Percentiles rank a stretch among this genome's conserved stretches.
Evolutionary conservation across 2,113 vertebrate genomes (phyloP).

Genomic region (Morone saxatilis): DNA sequence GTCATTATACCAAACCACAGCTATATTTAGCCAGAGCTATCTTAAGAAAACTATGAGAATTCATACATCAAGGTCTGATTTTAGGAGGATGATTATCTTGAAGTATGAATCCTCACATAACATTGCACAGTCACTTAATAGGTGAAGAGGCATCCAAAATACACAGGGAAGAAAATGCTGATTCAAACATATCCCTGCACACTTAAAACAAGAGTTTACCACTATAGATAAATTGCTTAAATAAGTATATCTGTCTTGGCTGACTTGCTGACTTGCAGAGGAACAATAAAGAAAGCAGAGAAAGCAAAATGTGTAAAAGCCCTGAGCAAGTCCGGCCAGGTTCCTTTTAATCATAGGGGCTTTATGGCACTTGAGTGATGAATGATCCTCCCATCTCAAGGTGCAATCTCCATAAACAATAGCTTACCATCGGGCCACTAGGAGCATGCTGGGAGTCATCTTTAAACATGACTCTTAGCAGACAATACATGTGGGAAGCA

Average conservation of each 20-base stretch:
- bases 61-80: slow-evolving; percentile 58
- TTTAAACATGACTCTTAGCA: neutral
- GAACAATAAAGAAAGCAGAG: slow-evolving; percentile 6
- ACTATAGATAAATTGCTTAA: slow-evolving; percentile 37
- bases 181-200: neutral
- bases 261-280: slow-evolving; percentile 41
- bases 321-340: slow-evolving; percentile 43
- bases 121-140: neutral
- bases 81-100: slow-evolving; percentile 18
- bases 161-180: neutral
- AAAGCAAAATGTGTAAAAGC: slow-evolving; percentile 50
- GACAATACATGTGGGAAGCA: slow-evolving; percentile 5
- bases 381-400: slow-evolving; percentile 48
- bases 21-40: slow-evolving; percentile 72
- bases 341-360: slow-evolving; percentile 54
- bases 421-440: slow-evolving; percentile 24
- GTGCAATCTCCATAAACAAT: slow-evolving; percentile 64
- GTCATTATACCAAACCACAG: slow-evolving; percentile 80
- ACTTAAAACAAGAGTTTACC: slow-evolving; percentile 10
- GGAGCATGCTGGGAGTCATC: slow-evolving; percentile 38
- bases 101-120: neutral
- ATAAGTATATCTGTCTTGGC: slow-evolving; percentile 8
- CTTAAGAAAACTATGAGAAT: slow-evolving; percentile 65
- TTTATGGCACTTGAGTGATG: slow-evolving; percentile 46
- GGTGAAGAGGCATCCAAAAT: neutral